Evolutionary conservation across 1,140 invertebrate genomes (phyloP), one percentile per base, ranked within the genome.

Genomic region (Sinella curviseta): DNA sequence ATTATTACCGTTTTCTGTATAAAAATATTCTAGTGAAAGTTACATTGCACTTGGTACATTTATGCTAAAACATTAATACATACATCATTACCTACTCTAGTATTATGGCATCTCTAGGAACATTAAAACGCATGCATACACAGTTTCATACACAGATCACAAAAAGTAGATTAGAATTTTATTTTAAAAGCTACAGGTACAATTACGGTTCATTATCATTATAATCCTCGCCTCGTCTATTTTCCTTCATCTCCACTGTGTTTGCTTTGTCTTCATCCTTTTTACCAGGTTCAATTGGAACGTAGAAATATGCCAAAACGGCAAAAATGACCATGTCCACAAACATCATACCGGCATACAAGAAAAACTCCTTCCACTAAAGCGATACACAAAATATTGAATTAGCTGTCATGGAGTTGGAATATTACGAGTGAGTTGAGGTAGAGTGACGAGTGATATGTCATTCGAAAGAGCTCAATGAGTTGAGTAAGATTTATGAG

Each of bases 301-400:
- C 86, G 83, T 90, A 90, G 79, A 85, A 86, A 74, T 82, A 85
- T 0, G 94, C 92, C 90, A 98, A 91, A 0, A 91, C 85, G 60
- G 90, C 90, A 85, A 98, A 97, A 28, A 97, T 86, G 0, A 94
- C 48, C 89, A 96, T 95, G 83, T 95, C 94, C 0, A 90, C 84
- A 65, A 92, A 86, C 95, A 98, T 97, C 0, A 97, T 87, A 0
- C 89, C 92, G 60, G 95, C 93, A 86, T 96, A 98, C 0, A 98
- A 86, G 87, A 96, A 93, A 86, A 97, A 96, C 86, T 97, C 95
- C 33, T 89, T 90, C 30, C 92, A 91, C 94, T 96, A 90, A 84
- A 85, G 81, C 85, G 80, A 84, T 70, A 76, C 76, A 80, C 30
- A 39, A 8, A 14, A 81, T 67, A 54, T 24, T 54, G 1, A 34